Conservation (phyloP, 2,797 vertebrate genomes). For the Uromys caudimaculatus region DNA sequence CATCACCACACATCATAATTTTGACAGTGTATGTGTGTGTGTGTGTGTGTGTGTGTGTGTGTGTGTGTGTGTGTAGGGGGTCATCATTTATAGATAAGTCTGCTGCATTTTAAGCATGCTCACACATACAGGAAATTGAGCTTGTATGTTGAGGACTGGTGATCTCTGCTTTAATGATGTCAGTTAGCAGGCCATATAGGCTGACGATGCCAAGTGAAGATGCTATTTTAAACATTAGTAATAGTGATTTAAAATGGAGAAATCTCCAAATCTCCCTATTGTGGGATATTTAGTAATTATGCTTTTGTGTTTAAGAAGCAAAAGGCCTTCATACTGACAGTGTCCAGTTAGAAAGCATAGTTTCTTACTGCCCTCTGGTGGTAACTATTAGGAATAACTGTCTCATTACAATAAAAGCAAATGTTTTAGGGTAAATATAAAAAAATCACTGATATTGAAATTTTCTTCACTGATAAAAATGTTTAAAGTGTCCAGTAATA, state of each 20-base stretch:
- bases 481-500: background rate
- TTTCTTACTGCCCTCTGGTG: constrained; percentile 85
- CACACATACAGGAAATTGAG: background rate
- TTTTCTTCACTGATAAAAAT: background rate
- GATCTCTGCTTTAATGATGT: background rate
- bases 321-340: background rate
- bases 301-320: background rate
- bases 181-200: background rate
- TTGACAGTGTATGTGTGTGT: background rate
- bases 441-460: background rate
- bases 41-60: no score
- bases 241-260: background rate
- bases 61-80: background rate
- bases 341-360: constrained; percentile 19
- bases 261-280: background rate
- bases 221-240: background rate
- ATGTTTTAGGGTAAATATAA: background rate
- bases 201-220: background rate
- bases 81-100: background rate
- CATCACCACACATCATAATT: background rate
- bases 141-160: background rate
- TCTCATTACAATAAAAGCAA: background rate
- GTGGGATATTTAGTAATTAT: background rate
- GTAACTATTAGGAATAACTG: constrained; percentile 37
- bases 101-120: background rate